Conservation (phyloP, 2,888 invertebrate genomes). For the Lithophane leautieri region DNA sequence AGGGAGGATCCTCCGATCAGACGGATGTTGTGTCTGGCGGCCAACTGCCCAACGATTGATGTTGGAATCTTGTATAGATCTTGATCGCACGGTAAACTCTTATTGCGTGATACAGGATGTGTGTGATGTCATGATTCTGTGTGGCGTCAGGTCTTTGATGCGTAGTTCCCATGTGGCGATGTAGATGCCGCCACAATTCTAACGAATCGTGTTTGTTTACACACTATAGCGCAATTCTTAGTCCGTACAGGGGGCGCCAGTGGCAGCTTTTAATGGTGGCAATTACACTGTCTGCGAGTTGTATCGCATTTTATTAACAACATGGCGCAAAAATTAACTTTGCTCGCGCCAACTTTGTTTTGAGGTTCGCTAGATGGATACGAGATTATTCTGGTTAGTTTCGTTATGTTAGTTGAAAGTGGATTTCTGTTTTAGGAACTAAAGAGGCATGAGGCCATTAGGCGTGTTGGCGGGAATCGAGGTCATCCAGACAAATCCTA, state of each 20-base stretch:
- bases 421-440: background rate
- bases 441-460: background rate
- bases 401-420: background rate
- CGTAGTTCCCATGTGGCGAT: too few species aligned
- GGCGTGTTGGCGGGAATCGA: too few species aligned
- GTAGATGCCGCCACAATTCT: too few species aligned
- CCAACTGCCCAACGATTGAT: too few species aligned
- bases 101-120: too few species aligned
- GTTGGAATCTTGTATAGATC: too few species aligned
- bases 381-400: constrained; percentile 25
- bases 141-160: too few species aligned
- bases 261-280: constrained; percentile 61
- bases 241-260: constrained; percentile 51
- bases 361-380: constrained; percentile 21
- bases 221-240: constrained; percentile 48
- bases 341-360: constrained; percentile 39
- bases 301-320: constrained; percentile 63
- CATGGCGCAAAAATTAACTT: constrained; percentile 61
- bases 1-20: too few species aligned
- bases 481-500: too few species aligned
- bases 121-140: too few species aligned
- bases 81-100: too few species aligned
- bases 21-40: too few species aligned
- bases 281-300: constrained; percentile 65
- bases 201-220: constrained; percentile 39